Evolutionary conservation across 2,888 invertebrate species (phyloP).

Genomic region (Lycia hirtaria): DNA sequence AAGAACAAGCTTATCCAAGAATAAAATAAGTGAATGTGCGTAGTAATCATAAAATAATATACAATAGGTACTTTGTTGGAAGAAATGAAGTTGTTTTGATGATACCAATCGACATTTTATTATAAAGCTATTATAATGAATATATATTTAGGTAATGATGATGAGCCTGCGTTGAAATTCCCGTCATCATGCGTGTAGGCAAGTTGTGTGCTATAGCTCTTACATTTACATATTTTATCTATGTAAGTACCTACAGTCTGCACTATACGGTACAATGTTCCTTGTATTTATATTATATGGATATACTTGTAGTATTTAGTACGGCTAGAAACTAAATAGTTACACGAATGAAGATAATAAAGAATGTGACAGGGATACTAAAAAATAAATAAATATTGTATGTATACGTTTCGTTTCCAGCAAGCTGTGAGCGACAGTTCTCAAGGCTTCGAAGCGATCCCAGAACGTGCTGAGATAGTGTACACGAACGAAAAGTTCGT

Average conservation of each 20-base stretch:
- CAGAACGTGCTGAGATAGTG: slow-evolving; percentile 15
- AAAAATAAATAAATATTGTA: too few species aligned
- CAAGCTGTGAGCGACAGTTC: not conserved
- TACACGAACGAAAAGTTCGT: slow-evolving; percentile 21
- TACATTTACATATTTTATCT: not conserved
- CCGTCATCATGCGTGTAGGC: not conserved
- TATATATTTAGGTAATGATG: not conserved
- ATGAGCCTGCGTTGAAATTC: not conserved
- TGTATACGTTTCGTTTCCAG: slow-evolving; percentile 1
- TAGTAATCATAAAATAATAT: too few species aligned
- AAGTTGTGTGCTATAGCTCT: not conserved
- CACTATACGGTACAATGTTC: too few species aligned
- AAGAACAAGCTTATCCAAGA: too few species aligned
- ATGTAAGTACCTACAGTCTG: slow-evolving; percentile 29
- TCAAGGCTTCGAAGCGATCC: slow-evolving; percentile 10
- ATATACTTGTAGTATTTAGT: too few species aligned
- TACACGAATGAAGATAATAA: too few species aligned
- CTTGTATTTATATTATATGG: too few species aligned
- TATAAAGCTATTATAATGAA: not conserved
- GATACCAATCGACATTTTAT: not conserved
- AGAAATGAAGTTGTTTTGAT: too few species aligned
- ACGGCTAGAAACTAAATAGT: too few species aligned
- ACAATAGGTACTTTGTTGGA: too few species aligned
- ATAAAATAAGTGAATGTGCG: too few species aligned
- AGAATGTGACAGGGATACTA: too few species aligned